phyloP scores from a whole-genome alignment of 2,113 vertebrate species.

The Thryonomys swinderianus region DNA sequence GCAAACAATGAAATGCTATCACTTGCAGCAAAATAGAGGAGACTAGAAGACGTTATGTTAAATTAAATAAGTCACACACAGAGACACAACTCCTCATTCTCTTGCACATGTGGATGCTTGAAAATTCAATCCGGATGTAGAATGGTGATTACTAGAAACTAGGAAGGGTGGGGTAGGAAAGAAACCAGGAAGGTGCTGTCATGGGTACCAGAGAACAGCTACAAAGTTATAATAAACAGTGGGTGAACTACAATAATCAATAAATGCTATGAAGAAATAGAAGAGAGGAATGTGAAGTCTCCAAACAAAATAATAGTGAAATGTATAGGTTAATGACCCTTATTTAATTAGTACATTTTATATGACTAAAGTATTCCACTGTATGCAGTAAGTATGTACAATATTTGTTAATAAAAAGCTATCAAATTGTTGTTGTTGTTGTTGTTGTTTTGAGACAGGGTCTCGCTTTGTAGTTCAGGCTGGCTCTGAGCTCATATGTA shows the following conservation, averaged over 20 bases:
- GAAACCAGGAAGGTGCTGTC: not conserved
- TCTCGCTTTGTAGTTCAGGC: too few relatives aligned
- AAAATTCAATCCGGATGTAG: not conserved
- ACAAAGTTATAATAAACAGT: not conserved
- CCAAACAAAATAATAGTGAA: not conserved
- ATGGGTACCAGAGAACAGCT: not conserved
- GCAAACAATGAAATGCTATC: not conserved
- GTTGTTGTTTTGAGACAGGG: too few relatives aligned
- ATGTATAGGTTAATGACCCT: not conserved
- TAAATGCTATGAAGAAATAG: not conserved
- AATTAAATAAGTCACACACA: not conserved
- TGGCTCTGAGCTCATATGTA: too few relatives aligned
- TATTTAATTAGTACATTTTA: not conserved
- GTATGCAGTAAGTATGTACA: not conserved
- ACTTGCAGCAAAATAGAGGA: not conserved
- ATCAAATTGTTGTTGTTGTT: not conserved
- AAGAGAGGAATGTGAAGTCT: not conserved
- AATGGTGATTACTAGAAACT: not conserved
- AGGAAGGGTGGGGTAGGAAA: not conserved
- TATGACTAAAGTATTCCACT: not conserved
- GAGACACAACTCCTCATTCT: not conserved
- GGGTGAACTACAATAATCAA: not conserved
- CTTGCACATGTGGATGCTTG: not conserved
- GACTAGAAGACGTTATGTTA: not conserved
- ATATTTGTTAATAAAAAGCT: not conserved